A percentile compares a stretch with the other conserved stretches of the same genome.
Evolutionary conservation across 2,113 vertebrate genomes (phyloP).

Genomic region (Melospiza georgiana): DNA sequence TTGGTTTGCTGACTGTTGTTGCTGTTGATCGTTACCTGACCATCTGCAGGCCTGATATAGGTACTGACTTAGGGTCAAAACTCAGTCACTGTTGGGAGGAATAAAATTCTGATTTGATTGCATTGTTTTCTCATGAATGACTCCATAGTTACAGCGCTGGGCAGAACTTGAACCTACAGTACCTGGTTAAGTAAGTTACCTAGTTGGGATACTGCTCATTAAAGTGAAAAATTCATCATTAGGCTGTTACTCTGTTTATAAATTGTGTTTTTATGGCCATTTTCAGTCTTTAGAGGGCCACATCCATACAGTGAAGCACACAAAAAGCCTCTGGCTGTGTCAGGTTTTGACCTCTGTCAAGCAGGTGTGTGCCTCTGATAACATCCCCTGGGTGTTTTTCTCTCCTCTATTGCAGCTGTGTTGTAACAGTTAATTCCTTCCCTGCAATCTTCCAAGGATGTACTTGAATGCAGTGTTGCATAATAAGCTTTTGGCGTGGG

Average conservation of each 20-base stretch:
- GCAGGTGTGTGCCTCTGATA: neutral
- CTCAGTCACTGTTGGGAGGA: neutral
- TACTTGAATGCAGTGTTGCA: neutral
- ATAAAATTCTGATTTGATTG: neutral
- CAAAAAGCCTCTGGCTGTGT: neutral
- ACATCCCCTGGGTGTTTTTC: neutral
- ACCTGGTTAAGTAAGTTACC: neutral
- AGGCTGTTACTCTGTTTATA: neutral
- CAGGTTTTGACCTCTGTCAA: neutral
- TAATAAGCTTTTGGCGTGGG: neutral
- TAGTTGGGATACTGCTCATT: neutral
- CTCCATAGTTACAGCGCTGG: neutral
- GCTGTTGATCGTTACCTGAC: constrained; percentile 92
- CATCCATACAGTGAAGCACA: neutral
- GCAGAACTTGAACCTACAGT: neutral
- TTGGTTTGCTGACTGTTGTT: constrained; percentile 93
- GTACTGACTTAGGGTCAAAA: constrained; percentile 67
- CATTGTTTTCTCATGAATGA: neutral
- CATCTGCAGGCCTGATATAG: constrained; percentile 89
- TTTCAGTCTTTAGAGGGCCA: neutral
- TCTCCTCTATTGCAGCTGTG: neutral
- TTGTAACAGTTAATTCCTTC: neutral
- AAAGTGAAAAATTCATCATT: neutral
- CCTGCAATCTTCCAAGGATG: neutral
- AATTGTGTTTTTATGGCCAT: neutral